Evolutionary conservation across 2,797 vertebrate genomes (phyloP), one percentile per base, ranked within the genome.

Genomic region (Catostomus latipinnis): DNA sequence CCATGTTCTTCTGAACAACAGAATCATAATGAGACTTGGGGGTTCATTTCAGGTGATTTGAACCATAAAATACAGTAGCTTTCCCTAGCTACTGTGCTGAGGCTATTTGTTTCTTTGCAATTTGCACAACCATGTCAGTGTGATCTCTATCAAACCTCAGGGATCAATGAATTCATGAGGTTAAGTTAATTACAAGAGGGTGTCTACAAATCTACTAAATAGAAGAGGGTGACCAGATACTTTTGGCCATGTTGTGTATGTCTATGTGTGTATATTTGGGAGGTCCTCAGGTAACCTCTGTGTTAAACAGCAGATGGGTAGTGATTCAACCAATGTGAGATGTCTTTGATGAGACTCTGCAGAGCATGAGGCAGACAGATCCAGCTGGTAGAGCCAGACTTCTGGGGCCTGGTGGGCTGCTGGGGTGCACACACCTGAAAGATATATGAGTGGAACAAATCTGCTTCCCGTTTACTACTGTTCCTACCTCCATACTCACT

Each of bases 361-460:
- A 68, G 60, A 70, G 54, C 34, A 52, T 43, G 67, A 70, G 57
- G 22, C 71, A 69, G 74, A 77, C 70, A 71, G 75, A 57, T 68
- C 22, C 78, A 75, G 69, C 45, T 63, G 46, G 46, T 57, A 76
- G 13, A 10, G 58, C 16, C 58, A 71, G 73, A 78, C 61, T 73
- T 71, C 62, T 61, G 34, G 10, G 53, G 14, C 72, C 54, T 58
- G 53, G 46, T 14, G 72, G 63, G 66, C 57, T 69, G 22, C 52
- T 56, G 52, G 14, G 71, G 70, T 74, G 78, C 48, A 79, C 74
- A 92, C 91, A 89, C 89, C 91, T 91, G 86, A 85, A 84, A 84
- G 53, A 70, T 90, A 88, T 91, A 87, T 53, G 73, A 82, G 77
- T 72, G 56, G 75, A 89, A 87, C 65, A 62, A 83, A 79, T 78